Conservation (phyloP, 2,113 vertebrate genomes). For the Gobiocypris rarus region DNA sequence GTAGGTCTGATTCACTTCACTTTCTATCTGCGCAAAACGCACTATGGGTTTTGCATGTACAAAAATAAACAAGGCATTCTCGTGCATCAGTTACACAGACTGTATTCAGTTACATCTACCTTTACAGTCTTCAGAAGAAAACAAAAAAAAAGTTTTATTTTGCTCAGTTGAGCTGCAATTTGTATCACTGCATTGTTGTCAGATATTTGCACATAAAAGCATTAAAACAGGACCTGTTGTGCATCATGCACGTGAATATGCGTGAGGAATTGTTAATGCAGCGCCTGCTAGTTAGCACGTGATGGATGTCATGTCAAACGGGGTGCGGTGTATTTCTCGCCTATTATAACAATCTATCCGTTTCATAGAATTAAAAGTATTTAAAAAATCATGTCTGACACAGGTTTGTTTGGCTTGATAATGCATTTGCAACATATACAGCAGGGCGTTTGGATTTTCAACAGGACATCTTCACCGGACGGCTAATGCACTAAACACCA, state of each 20-base stretch:
- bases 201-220: neutral
- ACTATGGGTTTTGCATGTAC: neutral
- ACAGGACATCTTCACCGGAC: neutral
- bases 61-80: neutral
- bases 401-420: neutral
- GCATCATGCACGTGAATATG: neutral
- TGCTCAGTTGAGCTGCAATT: neutral
- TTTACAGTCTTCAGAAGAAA: neutral
- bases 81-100: neutral
- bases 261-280: neutral
- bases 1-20: neutral
- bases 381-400: neutral
- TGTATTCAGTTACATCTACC: neutral
- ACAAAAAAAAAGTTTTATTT: neutral
- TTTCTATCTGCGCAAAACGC: neutral
- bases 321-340: constrained; percentile 10
- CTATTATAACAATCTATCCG: neutral
- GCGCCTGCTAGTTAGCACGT: neutral
- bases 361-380: neutral
- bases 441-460: neutral
- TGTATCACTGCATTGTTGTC: neutral
- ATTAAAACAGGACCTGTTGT: neutral
- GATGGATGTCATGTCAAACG: constrained; percentile 15
- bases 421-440: neutral
- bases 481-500: neutral